Base-by-base conservation (phyloP, 1,140 invertebrate species). In the Caenorhabditis brenneri region DNA sequence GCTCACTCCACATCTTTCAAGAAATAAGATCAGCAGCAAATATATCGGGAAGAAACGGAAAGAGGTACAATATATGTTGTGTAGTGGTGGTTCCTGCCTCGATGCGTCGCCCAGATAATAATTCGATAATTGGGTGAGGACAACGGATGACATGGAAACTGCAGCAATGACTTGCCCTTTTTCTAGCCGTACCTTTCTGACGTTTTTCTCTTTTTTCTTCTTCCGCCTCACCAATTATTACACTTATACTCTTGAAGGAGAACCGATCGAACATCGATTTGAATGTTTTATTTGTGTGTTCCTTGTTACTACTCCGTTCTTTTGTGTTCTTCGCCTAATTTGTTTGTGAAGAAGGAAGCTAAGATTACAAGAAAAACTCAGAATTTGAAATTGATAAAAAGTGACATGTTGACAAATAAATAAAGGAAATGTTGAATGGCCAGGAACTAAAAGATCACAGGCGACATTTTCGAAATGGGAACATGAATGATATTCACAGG, bases 51-150 rank as follows among this genome's bases (percentile, higher is more conserved):
- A 42, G 19, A 42, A n/a, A 27, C n/a, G 7, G n/a, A 22, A 42
- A 74, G n/a, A 24, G 12, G 65, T 42, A 55, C 22, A 27, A 27
- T 55, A 55, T 55, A 55, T 39, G 65, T 65, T 6, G 2, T 27
- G 48, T 65, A 36, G 53, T 65, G 58, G 58, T 65, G 42, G 65
- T 74, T 74, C 65, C n/a, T 39, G 65, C 65, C 65, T 74, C 65
- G 65, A 74, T 74, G 65, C 65, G 65, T 74, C 65, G 65, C 65
- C 36, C 65, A 74, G 65, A 74, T 74, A 74, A 74, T 74, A 74
- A 74, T 74, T 74, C 65, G 65, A 74, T 74, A 74, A 74, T 74
- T 74, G 65, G 65, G 58, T 36, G 65, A 74, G 36, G 65, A 42
- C 65, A 36, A 12, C 15, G 65, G 65, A 74, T n/a, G 65, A 74